These are phyloP conservation scores for Taphrorychus bicolor DNA, from an alignment of 2,888 invertebrate genomes.

Conservation along the genomic window DNA sequence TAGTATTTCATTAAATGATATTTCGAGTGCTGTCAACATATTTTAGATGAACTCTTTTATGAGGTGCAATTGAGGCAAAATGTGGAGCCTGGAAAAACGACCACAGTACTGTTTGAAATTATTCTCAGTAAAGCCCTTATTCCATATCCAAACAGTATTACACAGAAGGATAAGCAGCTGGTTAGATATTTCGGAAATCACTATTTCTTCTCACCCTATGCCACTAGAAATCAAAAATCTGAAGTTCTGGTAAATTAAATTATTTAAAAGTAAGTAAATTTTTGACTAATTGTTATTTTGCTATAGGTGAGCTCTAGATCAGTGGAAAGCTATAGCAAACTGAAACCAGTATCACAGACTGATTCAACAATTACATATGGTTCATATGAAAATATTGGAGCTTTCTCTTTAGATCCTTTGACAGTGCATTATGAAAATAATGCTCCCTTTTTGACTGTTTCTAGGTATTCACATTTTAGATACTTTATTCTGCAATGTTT, in stretches of 20 bases:
- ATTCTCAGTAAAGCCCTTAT: slow-evolving; percentile 77
- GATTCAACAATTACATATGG: slow-evolving; percentile 89
- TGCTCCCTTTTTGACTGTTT: slow-evolving; percentile 94
- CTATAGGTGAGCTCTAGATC: slow-evolving; percentile 67
- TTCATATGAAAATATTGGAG: slow-evolving; percentile 78
- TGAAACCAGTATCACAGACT: slow-evolving; percentile 79
- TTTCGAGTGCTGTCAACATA: no score
- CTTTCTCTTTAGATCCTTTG: slow-evolving; percentile 69
- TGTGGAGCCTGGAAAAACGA: slow-evolving; percentile 66
- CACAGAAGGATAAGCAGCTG: slow-evolving; percentile 93
- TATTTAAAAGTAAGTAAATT: background rate
- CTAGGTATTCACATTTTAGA: slow-evolving; percentile 68
- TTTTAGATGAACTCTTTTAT: slow-evolving; percentile 46
- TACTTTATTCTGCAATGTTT: no score
- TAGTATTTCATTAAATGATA: background rate
- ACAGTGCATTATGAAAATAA: slow-evolving; percentile 95
- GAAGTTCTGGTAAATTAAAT: slow-evolving; percentile 61
- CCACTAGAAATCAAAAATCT: slow-evolving; percentile 81
- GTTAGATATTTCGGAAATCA: slow-evolving; percentile 87
- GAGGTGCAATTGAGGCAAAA: slow-evolving; percentile 65
- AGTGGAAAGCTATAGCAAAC: slow-evolving; percentile 82
- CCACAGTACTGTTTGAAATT: slow-evolving; percentile 71
- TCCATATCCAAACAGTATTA: slow-evolving; percentile 88
- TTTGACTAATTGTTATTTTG: slow-evolving; percentile 1
- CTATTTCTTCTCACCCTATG: slow-evolving; percentile 85